A percentile compares a stretch with the other conserved stretches of the same genome.
phyloP scores from a whole-genome alignment of 2,888 invertebrate genomes.

The Tridacna gigas region DNA sequence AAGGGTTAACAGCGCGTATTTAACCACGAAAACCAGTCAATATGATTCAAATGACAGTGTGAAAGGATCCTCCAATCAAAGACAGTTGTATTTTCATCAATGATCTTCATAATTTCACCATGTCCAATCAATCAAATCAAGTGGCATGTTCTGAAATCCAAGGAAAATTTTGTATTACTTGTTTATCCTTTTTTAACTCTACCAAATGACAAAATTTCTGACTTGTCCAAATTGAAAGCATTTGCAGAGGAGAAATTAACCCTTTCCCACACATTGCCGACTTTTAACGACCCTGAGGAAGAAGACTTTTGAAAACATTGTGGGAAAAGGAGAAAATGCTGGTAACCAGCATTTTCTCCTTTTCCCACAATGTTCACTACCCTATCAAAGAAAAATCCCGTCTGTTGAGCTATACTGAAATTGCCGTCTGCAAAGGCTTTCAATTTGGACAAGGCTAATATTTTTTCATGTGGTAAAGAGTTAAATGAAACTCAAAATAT shows the following conservation, averaged over 20 bases:
- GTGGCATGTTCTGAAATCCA: slow-evolving; percentile 24
- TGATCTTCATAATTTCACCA: slow-evolving; percentile 38
- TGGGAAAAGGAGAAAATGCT: neutral
- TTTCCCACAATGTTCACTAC: neutral
- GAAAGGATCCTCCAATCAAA: slow-evolving; percentile 33
- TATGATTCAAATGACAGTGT: slow-evolving; percentile 6
- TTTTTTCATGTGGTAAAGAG: too few relatives aligned
- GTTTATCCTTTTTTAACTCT: too few relatives aligned
- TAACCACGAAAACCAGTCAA: slow-evolving; percentile 16
- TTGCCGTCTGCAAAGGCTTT: too few relatives aligned
- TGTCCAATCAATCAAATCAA: slow-evolving; percentile 20
- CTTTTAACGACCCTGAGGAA: neutral
- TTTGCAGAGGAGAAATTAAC: too few relatives aligned
- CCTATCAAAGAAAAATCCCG: neutral
- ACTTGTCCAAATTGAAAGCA: too few relatives aligned
- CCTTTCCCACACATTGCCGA: neutral
- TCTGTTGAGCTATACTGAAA: too few relatives aligned
- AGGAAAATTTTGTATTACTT: too few relatives aligned
- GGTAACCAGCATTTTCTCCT: neutral
- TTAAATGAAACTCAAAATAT: too few relatives aligned
- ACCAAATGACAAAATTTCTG: too few relatives aligned
- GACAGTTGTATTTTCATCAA: slow-evolving; percentile 35
- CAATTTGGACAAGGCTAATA: too few relatives aligned
- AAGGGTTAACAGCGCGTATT: too few relatives aligned
- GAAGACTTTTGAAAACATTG: neutral